These are phyloP conservation scores for Diaprepes abbreviatus DNA, from an alignment of 2,888 invertebrate genomes.

Conservation along the genomic window DNA sequence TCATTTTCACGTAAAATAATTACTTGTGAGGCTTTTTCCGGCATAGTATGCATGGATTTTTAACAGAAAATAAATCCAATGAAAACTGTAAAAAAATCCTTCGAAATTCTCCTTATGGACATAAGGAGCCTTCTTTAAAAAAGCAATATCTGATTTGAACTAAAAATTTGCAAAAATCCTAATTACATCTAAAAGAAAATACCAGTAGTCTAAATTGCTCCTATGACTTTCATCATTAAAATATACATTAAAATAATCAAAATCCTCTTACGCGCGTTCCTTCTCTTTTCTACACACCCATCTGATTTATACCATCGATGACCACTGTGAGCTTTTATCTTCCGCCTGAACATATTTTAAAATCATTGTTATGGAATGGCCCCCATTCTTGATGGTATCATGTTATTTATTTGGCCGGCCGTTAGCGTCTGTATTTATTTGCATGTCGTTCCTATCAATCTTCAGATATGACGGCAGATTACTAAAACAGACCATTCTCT, in stretches of 20 bases:
- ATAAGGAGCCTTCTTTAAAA: no score
- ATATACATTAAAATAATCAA: neutral
- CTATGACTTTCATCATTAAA: no score
- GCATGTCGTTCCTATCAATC: slow-evolving; percentile 32
- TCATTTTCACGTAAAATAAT: no score
- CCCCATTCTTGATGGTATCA: slow-evolving; percentile 35
- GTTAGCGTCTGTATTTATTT: slow-evolving; percentile 39
- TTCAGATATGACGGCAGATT: slow-evolving; percentile 33
- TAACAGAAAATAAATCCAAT: no score
- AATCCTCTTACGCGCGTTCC: neutral
- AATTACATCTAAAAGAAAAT: no score
- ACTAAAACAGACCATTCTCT: slow-evolving; percentile 31
- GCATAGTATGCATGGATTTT: no score
- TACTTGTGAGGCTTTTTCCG: no score
- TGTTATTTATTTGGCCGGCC: slow-evolving; percentile 21
- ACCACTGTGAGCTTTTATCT: slow-evolving; percentile 20
- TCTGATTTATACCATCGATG: slow-evolving; percentile 21
- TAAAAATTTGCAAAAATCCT: no score
- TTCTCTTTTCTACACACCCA: slow-evolving; percentile 9
- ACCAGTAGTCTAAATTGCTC: no score
- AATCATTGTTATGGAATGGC: slow-evolving; percentile 31
- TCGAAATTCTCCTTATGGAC: no score
- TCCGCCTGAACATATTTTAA: slow-evolving; percentile 51
- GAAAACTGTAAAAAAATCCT: no score
- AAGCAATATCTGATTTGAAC: no score